A percentile compares a stretch with the other conserved stretches of the same genome.
Evolutionary conservation across 2,888 invertebrate genomes (phyloP).

Genomic region (Macrosoma leucophasiata): DNA sequence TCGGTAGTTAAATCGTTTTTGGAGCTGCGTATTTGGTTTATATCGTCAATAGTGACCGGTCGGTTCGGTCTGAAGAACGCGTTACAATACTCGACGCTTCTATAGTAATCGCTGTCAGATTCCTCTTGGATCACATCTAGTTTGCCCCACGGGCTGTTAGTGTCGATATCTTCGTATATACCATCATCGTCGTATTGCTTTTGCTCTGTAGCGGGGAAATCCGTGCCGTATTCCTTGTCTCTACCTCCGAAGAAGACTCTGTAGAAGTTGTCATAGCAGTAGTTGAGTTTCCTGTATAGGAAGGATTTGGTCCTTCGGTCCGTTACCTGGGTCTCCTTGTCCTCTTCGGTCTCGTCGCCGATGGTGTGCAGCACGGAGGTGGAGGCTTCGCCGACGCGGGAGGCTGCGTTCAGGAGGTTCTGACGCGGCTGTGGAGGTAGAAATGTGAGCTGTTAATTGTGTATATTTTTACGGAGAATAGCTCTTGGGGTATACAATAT

Average conservation of each 20-base stretch:
- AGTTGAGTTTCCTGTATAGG: slow-evolving; percentile 64
- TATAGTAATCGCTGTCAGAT: slow-evolving; percentile 67
- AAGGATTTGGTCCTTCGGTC: slow-evolving; percentile 40
- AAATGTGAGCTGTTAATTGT: neutral
- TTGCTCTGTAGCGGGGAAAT: slow-evolving; percentile 36
- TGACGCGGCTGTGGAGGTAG: slow-evolving; percentile 84
- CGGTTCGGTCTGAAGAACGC: slow-evolving; percentile 32
- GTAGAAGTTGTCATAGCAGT: slow-evolving; percentile 69
- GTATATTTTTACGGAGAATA: no score
- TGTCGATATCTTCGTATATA: slow-evolving; percentile 57
- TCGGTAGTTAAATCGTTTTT: slow-evolving; percentile 24
- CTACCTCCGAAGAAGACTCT: slow-evolving; percentile 58
- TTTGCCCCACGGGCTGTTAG: slow-evolving; percentile 43
- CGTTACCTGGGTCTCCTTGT: slow-evolving; percentile 83
- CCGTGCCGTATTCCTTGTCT: slow-evolving; percentile 42
- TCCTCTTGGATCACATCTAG: slow-evolving; percentile 67
- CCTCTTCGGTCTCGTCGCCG: slow-evolving; percentile 91
- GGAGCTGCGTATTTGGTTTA: slow-evolving; percentile 26
- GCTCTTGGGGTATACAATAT: no score
- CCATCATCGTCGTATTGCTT: slow-evolving; percentile 48
- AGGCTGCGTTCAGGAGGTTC: slow-evolving; percentile 95
- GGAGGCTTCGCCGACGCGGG: slow-evolving; percentile 97
- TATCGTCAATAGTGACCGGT: slow-evolving; percentile 30
- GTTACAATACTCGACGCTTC: slow-evolving; percentile 61
- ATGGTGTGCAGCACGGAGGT: slow-evolving; percentile 95